Evolutionary conservation across 2,797 vertebrate genomes (phyloP).

Genomic region (Lates japonicus): DNA sequence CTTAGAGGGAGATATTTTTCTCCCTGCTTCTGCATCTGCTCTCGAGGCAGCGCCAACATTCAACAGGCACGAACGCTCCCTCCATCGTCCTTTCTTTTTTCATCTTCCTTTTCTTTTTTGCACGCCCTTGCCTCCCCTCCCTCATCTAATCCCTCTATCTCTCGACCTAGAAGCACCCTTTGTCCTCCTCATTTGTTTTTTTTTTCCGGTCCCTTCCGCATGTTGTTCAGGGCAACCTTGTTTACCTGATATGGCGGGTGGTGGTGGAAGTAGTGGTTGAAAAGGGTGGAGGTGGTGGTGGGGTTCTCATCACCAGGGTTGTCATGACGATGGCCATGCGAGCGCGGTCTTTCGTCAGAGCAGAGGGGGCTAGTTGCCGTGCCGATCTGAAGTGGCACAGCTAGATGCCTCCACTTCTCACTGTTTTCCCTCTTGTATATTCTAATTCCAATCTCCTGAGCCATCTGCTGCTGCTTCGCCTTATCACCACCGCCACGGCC

Average conservation of each 20-base stretch:
- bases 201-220: conserved; percentile 45
- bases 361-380: conserved; percentile 80
- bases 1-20: conserved; percentile 77
- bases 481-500: conserved; percentile 61
- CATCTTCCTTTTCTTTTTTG: conserved; percentile 31
- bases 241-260: conserved; percentile 80
- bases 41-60: conserved; percentile 73
- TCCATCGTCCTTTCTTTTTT: conserved; percentile 32
- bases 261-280: no score
- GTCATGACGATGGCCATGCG: conserved; percentile 81
- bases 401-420: conserved; percentile 77
- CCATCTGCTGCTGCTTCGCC: conserved; percentile 75
- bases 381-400: conserved; percentile 84
- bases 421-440: conserved; percentile 79
- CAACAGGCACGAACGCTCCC: conserved; percentile 76
- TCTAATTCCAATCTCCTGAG: conserved; percentile 79
- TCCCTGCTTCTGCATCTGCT: conserved; percentile 75
- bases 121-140: no score
- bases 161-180: conserved; percentile 76
- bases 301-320: conserved; percentile 77
- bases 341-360: conserved; percentile 61
- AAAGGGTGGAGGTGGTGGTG: conserved; percentile 13
- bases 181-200: conserved; percentile 69
- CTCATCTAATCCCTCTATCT: conserved; percentile 71
- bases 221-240: conserved; percentile 81